phyloP scores from a whole-genome alignment of 1,140 invertebrate genomes.

The Berghia stephanieae region DNA sequence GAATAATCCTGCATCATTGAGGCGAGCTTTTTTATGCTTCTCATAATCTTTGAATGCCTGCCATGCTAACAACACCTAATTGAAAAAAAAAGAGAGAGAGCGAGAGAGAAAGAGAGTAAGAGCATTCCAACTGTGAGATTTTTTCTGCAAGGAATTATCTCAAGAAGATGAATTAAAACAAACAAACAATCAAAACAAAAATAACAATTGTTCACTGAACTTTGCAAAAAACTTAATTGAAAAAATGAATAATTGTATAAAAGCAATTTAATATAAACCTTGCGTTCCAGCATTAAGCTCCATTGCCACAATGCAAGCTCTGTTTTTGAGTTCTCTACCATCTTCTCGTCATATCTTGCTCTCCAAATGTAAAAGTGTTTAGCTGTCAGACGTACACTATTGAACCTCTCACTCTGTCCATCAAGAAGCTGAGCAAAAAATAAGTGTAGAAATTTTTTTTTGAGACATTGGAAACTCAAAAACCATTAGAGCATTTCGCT shows the following conservation, averaged over 20 bases:
- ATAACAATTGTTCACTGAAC: no score
- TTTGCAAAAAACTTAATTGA: no score
- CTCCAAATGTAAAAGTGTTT: constrained; percentile 45
- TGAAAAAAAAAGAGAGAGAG: constrained; percentile 18
- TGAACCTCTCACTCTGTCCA: constrained; percentile 48
- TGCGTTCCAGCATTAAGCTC: constrained; percentile 53
- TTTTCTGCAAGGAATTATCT: no score
- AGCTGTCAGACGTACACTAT: constrained; percentile 40
- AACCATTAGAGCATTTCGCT: no score
- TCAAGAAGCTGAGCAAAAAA: constrained; percentile 43
- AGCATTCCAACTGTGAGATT: no score
- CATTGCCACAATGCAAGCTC: constrained; percentile 56
- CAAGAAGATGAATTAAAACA: no score
- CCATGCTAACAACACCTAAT: constrained; percentile 46
- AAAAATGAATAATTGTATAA: no score
- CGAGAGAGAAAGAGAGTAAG: background rate
- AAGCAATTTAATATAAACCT: constrained; percentile 37
- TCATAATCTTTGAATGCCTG: constrained; percentile 35
- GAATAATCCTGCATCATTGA: constrained; percentile 37
- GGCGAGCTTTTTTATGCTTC: constrained; percentile 44
- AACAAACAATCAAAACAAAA: no score
- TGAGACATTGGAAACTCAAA: no score
- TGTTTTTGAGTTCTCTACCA: constrained; percentile 43
- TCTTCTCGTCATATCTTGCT: constrained; percentile 23
- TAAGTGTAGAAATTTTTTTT: no score